Evolutionary conservation across 1,140 invertebrate species (phyloP), one percentile per base, ranked within the genome.

Genomic region (Venturia canescens): DNA sequence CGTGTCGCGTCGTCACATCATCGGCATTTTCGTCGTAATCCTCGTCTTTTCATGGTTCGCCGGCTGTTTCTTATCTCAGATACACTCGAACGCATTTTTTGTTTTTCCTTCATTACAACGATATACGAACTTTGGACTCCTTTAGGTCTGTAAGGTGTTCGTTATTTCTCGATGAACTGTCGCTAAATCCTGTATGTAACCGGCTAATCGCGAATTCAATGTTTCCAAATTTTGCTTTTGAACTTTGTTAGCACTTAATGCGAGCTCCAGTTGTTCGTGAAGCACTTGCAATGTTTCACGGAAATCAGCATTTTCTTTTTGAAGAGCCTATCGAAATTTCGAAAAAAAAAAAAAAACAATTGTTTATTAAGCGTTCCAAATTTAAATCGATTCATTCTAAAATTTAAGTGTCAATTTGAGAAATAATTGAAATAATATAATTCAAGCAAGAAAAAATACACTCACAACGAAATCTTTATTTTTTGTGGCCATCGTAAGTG

Each of bases 201-300:
- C 93, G 72, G 96, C 96, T 82, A 98, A 92, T 91, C 97, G 95
- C 80, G 95, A 93, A 90, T 98, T 98, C 63, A 98, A 91, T 57
- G 96, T 96, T 84, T 97, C 94, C 79, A 98, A 93, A 82, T 98
- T 96, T 87, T 97, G 94, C 85, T 95, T 94, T 90, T 97, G 97
- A 66, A 96, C 95, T 90, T 97, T 97, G 88, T 97, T 96, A 21
- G 96, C 94, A 80, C 95, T 94, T 72, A 97, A 91, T 7, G 96
- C 95, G 66, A 97, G 94, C 85, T 98, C 96, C 84, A 98, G 92
- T 88, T 98, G 96, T 79, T 96, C 96, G 89, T 98, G 96, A 11
- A 96, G 94, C 69, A 96, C 93, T 83, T 94, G 95, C 29, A 96
- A 91, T 83, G 95, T 96, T 71, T 94, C 93, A 84, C 94, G 93